Evolutionary conservation across 2,888 invertebrate genomes (phyloP).

Genomic region (Eilema depressum): DNA sequence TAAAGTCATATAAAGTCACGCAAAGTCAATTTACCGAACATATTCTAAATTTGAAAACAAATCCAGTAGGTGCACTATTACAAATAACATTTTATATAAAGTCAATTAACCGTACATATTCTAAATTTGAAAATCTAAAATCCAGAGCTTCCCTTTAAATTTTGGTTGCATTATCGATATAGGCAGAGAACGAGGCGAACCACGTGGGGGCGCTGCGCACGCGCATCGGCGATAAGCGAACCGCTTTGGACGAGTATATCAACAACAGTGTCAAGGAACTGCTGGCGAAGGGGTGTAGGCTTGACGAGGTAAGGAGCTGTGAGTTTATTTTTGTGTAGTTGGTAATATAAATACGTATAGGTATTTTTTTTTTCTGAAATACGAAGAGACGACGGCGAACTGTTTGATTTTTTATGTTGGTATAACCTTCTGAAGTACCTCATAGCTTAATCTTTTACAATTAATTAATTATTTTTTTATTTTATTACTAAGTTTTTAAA

Average conservation of each 20-base stretch:
- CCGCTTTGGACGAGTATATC: slow-evolving; percentile 84
- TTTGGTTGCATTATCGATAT: slow-evolving; percentile 66
- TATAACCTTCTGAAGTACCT: background rate
- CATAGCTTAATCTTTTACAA: too few species aligned
- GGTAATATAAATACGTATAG: background rate
- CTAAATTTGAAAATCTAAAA: slow-evolving; percentile 20
- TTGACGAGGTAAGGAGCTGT: slow-evolving; percentile 78
- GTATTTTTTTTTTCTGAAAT: background rate
- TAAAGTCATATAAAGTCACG: too few species aligned
- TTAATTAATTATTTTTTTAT: too few species aligned
- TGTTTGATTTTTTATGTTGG: background rate
- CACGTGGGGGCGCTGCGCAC: slow-evolving; percentile 86
- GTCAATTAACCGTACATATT: background rate
- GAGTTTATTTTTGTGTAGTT: background rate
- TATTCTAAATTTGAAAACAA: background rate
- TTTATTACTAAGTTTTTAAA: too few species aligned
- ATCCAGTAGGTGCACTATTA: background rate
- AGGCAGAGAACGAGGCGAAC: slow-evolving; percentile 90
- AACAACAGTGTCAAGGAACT: slow-evolving; percentile 82
- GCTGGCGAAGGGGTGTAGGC: slow-evolving; percentile 78
- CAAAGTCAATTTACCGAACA: too few species aligned
- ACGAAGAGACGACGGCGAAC: background rate
- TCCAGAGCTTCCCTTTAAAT: slow-evolving; percentile 59
- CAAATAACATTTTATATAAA: background rate
- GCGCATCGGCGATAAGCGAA: slow-evolving; percentile 84